phyloP scores from a whole-genome alignment of 2,888 invertebrate genomes.

The Drosophila sordidapex region DNA sequence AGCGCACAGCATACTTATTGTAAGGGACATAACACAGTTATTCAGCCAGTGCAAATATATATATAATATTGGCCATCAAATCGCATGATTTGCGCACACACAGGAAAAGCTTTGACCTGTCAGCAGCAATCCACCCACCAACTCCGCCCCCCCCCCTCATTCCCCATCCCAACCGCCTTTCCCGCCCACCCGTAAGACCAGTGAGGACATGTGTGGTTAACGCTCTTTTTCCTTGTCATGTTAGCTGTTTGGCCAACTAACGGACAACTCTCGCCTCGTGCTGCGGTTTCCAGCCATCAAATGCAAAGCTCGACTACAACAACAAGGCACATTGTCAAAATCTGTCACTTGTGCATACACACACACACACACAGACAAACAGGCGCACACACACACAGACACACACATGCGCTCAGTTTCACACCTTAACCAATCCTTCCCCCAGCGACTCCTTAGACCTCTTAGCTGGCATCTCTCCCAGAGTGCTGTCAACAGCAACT shows the following conservation, averaged over 20 bases:
- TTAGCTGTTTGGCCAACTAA: slow-evolving; percentile 38
- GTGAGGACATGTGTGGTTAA: slow-evolving; percentile 60
- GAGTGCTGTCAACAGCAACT: slow-evolving; percentile 35
- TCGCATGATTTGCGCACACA: slow-evolving; percentile 36
- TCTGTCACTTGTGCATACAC: slow-evolving; percentile 52
- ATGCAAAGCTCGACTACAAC: slow-evolving; percentile 42
- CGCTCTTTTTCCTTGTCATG: slow-evolving; percentile 62
- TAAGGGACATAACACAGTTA: not conserved
- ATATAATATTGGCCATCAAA: not conserved
- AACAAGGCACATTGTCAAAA: slow-evolving; percentile 65
- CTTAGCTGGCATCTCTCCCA: slow-evolving; percentile 41
- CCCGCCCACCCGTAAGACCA: slow-evolving; percentile 43
- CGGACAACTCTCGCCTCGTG: slow-evolving; percentile 35
- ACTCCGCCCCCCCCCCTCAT: not conserved
- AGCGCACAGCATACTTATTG: not conserved
- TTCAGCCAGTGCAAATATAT: not conserved
- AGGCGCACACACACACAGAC: slow-evolving; percentile 9
- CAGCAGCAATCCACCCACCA: not conserved
- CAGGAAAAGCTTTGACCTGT: not conserved
- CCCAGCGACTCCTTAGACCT: not conserved
- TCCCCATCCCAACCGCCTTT: too few species aligned
- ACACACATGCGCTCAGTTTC: slow-evolving; percentile 23
- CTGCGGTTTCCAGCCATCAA: slow-evolving; percentile 49
- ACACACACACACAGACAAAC: slow-evolving; percentile 1
- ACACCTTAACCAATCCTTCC: slow-evolving; percentile 5